These are phyloP conservation scores for Punctoribates punctum DNA, from an alignment of 2,888 invertebrate genomes.

Conservation along the genomic window DNA sequence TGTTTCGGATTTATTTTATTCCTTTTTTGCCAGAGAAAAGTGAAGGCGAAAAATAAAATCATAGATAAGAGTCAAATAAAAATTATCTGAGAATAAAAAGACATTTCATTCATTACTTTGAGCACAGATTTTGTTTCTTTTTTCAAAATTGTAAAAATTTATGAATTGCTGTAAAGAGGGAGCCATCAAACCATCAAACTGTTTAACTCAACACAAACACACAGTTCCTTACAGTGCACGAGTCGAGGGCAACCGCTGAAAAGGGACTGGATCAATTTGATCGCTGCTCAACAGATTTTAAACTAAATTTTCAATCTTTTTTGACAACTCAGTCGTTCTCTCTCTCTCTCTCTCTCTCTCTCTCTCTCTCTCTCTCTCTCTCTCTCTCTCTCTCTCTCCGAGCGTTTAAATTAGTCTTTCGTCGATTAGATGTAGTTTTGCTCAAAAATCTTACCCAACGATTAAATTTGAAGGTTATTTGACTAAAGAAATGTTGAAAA, in stretches of 20 bases:
- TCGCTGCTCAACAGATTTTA: background rate
- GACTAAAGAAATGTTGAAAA: background rate
- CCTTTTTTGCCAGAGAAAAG: too few relatives aligned
- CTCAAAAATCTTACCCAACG: background rate
- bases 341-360: too few relatives aligned
- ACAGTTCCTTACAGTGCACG: background rate
- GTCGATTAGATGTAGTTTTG: slow-evolving; percentile 13
- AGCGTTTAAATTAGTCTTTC: background rate
- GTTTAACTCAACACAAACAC: background rate
- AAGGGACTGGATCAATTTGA: background rate
- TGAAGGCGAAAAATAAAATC: background rate
- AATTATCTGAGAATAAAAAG: background rate
- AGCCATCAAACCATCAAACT: slow-evolving; percentile 30
- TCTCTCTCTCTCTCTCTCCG: background rate
- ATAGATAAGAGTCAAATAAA: background rate
- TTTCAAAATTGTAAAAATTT: background rate
- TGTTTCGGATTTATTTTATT: too few relatives aligned
- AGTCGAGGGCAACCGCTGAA: background rate
- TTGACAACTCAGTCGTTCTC: background rate
- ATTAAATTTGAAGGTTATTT: slow-evolving; percentile 28
- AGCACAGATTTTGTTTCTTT: background rate
- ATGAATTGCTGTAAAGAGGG: slow-evolving; percentile 21
- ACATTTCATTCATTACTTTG: background rate
- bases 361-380: slow-evolving; percentile 13
- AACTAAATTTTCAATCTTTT: background rate